Evolutionary conservation across 2,797 vertebrate genomes (phyloP).

Genomic region (Xenops minutus): DNA sequence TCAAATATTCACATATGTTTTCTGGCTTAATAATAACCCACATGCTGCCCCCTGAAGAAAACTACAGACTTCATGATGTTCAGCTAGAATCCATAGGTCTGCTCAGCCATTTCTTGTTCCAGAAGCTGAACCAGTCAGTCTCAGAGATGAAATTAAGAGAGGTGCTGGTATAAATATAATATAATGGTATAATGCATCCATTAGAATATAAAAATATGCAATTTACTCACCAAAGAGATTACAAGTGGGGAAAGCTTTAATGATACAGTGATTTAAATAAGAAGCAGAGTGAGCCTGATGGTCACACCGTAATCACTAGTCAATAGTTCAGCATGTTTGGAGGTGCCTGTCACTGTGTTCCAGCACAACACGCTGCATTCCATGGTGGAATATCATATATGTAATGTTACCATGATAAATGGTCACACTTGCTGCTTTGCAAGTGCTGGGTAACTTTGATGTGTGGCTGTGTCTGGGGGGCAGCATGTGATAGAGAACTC

Average conservation of each 20-base stretch:
- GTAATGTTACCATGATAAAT: background rate
- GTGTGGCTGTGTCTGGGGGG: background rate
- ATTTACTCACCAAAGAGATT: background rate
- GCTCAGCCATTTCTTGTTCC: background rate
- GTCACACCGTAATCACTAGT: background rate
- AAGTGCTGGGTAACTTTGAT: background rate
- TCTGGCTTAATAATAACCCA: conserved; percentile 47
- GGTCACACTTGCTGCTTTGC: background rate
- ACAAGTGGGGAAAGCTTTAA: background rate
- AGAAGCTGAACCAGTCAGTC: background rate
- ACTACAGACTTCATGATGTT: conserved; percentile 3
- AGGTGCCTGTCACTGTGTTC: background rate
- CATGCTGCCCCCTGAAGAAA: conserved; percentile 46
- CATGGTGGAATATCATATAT: background rate
- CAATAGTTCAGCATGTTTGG: background rate
- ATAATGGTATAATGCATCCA: too few relatives aligned
- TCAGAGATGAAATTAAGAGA: background rate
- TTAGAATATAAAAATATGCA: background rate
- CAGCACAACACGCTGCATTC: background rate
- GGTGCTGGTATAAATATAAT: background rate
- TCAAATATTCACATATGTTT: conserved; percentile 67
- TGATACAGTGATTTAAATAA: background rate
- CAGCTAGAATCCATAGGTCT: background rate
- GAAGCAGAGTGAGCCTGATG: background rate
- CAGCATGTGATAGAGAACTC: background rate